A percentile compares a stretch with the other conserved stretches of the same genome.
phyloP scores from a whole-genome alignment of 2,113 vertebrate species.

The Syngnathus floridae region DNA sequence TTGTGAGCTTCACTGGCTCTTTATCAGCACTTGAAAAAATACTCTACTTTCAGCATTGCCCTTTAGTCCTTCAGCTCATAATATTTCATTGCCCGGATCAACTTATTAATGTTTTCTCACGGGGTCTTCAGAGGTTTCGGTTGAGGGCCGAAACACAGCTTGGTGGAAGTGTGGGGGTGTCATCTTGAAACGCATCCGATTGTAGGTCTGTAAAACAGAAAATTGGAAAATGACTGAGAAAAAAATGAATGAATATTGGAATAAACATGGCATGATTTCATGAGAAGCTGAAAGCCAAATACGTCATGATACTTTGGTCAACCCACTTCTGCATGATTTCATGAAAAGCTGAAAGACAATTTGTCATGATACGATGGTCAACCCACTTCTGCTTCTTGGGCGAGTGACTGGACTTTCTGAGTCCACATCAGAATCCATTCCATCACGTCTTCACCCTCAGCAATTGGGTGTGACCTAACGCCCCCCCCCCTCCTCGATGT shows the following conservation, averaged over 20 bases:
- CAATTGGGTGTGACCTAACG: background rate
- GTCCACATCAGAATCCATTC: background rate
- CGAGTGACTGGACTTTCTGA: no score
- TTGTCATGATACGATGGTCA: no score
- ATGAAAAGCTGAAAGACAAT: no score
- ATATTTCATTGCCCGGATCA: background rate
- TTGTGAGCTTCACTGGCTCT: background rate
- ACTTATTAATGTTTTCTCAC: conserved; percentile 9
- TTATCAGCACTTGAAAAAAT: background rate
- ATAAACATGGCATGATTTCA: no score
- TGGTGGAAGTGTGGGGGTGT: conserved; percentile 67
- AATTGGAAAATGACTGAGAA: background rate
- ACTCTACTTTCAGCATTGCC: background rate
- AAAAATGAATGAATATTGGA: no score
- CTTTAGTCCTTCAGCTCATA: conserved; percentile 1
- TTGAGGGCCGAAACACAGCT: conserved; percentile 60
- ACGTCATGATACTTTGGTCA: no score
- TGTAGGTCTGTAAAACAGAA: conserved; percentile 59
- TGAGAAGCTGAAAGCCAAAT: no score
- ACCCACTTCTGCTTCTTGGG: no score
- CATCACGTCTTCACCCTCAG: background rate
- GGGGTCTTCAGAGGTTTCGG: conserved; percentile 31
- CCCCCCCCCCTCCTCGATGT: background rate
- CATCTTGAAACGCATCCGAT: conserved; percentile 64
- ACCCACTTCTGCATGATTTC: no score